A percentile compares a stretch with the other conserved stretches of the same genome.
Evolutionary conservation across 2,888 invertebrate species (phyloP).

Genomic region (Sphecodes monilicornis): DNA sequence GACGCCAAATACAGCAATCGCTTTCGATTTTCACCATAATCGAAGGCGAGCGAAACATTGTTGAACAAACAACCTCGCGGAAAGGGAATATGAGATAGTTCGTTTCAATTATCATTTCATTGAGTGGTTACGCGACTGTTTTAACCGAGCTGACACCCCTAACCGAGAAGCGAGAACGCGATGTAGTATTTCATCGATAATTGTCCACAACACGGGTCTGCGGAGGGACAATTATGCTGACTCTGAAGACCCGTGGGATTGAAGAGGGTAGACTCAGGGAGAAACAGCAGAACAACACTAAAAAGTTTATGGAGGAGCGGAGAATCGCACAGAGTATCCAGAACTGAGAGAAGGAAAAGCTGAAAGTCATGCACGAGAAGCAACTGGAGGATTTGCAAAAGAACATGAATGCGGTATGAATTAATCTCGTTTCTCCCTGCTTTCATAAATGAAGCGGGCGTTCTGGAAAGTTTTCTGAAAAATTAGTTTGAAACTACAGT

Average conservation of each 20-base stretch:
- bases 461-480: too few species aligned
- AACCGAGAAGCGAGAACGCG: not conserved
- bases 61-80: not conserved
- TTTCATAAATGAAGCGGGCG: too few species aligned
- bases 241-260: conserved; percentile 98
- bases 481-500: too few species aligned
- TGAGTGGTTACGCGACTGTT: not conserved
- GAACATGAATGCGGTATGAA: conserved; percentile 92
- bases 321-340: conserved; percentile 95
- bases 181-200: not conserved
- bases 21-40: conserved; percentile 48
- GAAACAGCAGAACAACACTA: conserved; percentile 98
- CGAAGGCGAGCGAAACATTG: conserved; percentile 15
- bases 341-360: conserved; percentile 95
- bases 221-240: too few species aligned
- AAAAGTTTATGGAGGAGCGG: conserved; percentile 98
- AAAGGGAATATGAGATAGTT: not conserved
- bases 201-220: too few species aligned
- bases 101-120: not conserved
- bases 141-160: not conserved
- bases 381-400: conserved; percentile 95
- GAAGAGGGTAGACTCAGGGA: conserved; percentile 96
- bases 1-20: not conserved
- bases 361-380: conserved; percentile 96
- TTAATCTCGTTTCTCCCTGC: not conserved